Evolutionary conservation across 2,113 vertebrate species (phyloP).

Genomic region (Cryptotis parvus): DNA sequence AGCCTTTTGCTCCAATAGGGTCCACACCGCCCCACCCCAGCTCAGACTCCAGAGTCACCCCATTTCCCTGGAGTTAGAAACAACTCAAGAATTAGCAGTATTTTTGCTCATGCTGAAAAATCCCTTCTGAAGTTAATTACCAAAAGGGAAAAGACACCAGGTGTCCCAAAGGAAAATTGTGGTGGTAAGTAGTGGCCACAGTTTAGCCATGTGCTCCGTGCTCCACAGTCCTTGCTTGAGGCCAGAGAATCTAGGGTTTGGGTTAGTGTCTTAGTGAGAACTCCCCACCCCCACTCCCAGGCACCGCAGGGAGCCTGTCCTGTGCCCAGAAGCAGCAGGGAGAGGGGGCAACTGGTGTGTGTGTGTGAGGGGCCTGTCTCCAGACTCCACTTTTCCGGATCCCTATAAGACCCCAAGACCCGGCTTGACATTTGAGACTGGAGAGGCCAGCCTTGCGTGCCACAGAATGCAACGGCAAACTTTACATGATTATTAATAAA

Average conservation of each 20-base stretch:
- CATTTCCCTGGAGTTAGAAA: not conserved
- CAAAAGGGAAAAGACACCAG: not conserved
- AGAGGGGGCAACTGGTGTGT: fast-evolving
- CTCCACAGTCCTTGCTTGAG: not conserved
- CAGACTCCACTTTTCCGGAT: not conserved
- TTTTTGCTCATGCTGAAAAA: not conserved
- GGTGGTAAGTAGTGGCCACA: not conserved
- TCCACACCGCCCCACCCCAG: no score
- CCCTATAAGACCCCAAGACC: not conserved
- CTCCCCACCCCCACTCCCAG: not conserved
- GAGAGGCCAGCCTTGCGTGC: not conserved
- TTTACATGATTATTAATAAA: conserved; percentile 20
- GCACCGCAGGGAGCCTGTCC: fast-evolving
- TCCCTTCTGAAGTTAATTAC: not conserved
- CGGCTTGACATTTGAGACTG: not conserved
- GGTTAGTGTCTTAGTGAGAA: no score
- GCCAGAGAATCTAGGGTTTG: not conserved
- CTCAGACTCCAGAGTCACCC: no score
- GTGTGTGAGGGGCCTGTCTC: not conserved
- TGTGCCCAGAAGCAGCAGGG: fast-evolving
- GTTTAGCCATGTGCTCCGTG: not conserved
- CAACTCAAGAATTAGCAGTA: no score
- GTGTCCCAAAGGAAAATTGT: not conserved
- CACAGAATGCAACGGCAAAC: not conserved
- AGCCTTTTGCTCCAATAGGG: not conserved